Base-by-base conservation (phyloP, 2,888 invertebrate genomes). In the Agrotis ipsilon region DNA sequence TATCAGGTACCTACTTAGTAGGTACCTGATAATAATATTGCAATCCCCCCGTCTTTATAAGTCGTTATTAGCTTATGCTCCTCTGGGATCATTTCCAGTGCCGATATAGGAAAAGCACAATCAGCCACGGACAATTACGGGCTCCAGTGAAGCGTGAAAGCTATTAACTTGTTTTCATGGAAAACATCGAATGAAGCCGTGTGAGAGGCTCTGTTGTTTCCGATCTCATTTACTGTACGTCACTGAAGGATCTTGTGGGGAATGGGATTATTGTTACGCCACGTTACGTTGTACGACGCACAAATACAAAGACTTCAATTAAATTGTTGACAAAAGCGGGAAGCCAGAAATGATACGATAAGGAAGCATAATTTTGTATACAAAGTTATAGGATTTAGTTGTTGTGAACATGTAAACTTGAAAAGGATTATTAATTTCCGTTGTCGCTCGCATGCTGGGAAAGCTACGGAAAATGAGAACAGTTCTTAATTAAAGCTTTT, bases 191-290 rank as follows among this genome's bases (percentile, higher is more conserved):
- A 57, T 57, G 21, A 60, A 76, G 58, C 52, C 21, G n/a, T n/a
- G 16, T 39, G 39, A 39, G 39, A 39, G 39, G 39, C 39, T 39
- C 45, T 52, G 55, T 72, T 75, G 68, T 68, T 74, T 57, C 52
- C 48, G n/a, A 82, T 68, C 69, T 69, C 68, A 75, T 82, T 82
- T 58, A 72, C 62, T 57, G 43, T 59, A 62, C 49, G 68, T 72
- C 75, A 57, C 55, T 43, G 54, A 64, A 43, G 69, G 55, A 72
- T 83, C 68, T 60, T 52, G 49, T 43, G 64, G n/a, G 51, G 19
- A 63, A 54, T n/a, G 39, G 48, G 58, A 83, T 71, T 73, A 76
- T 52, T 68, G 49, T 24, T 27, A 48, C 49, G 61, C 43, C 54
- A 58, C 32, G 65, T 19, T 55, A 48, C 21, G 18, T 67, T n/a